Evolutionary conservation across 2,888 invertebrate species (phyloP), one percentile per base, ranked within the genome.

Genomic region (Blera fallax): DNA sequence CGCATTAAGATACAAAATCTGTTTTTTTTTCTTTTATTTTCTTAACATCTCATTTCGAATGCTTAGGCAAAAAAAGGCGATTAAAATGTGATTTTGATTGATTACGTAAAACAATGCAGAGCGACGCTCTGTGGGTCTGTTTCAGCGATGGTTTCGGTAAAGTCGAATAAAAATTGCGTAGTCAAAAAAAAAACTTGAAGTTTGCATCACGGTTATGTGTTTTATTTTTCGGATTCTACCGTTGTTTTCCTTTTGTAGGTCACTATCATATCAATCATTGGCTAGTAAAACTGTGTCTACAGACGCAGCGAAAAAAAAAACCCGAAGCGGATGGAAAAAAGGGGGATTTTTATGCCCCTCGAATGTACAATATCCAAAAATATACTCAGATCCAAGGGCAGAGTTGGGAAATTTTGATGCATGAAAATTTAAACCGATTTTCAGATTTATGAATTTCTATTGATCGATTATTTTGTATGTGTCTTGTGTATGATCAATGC

Each of bases 401-500:
- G 6, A 40, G 37, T 76, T 76, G 65, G 34, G 48, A 67, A 76
- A 67, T 43, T 14, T 2, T 16, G 45, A 58, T 48, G 48, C 76
- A 58, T 76, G 76, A 67, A 56, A 48, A 76, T 58, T 45, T 76
- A 58, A 67, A 67, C 56, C 56, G 65, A 76, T 76, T 76, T 65
- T 56, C 21, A 65, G 58, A 58, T 56, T 56, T 48, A 37, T 34
- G 16, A 16, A n/a, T 40, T 7, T 65, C 32, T 34, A 45, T 65
- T 74, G 73, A 64, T 74, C 54, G 54, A 52, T 62, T 52, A 48
- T 40, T 11, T 40, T 62, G 18, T 54, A 18, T 34, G 50, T 67
- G 34, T 52, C 37, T 54, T 24, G n/a, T 65, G n/a, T 34, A 4
- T 18, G 62, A 54, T 62, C 73, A 62, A 73, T 62, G 73, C n/a